Percentiles rank a stretch among this genome's conserved stretches.
phyloP scores from a whole-genome alignment of 2,113 vertebrate species.

The Ceyx margarethae region DNA sequence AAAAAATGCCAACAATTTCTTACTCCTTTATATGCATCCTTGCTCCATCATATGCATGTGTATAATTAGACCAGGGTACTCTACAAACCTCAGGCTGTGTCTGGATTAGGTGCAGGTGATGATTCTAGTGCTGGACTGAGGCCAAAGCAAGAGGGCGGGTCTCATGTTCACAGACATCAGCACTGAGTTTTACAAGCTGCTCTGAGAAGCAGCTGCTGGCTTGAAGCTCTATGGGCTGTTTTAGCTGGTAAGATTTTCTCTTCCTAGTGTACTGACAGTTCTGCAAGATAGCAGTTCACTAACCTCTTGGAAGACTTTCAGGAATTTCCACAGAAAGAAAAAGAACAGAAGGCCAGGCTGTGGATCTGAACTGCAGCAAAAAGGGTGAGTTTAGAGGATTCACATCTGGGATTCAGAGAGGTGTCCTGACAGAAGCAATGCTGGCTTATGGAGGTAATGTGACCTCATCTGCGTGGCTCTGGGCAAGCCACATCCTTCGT shows the following conservation, averaged over 20 bases:
- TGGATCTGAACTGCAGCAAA: neutral
- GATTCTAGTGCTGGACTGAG: neutral
- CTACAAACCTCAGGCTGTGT: neutral
- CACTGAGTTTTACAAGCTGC: neutral
- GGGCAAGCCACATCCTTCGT: neutral
- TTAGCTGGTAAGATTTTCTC: neutral
- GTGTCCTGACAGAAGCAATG: neutral
- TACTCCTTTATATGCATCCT: neutral
- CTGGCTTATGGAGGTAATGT: neutral
- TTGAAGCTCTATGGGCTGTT: neutral
- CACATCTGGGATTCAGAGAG: neutral
- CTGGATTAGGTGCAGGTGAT: neutral
- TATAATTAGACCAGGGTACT: neutral
- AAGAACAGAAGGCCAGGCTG: neutral
- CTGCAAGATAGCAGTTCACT: neutral
- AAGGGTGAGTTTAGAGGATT: neutral
- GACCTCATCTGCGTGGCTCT: accelerated
- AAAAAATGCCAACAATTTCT: neutral
- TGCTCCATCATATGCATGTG: neutral
- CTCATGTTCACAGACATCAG: neutral
- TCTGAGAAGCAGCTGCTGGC: neutral
- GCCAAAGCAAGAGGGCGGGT: neutral
- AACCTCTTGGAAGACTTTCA: neutral
- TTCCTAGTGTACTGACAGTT: neutral
- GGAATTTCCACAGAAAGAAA: neutral